These are phyloP conservation scores for Thera obeliscata DNA, from an alignment of 2,888 invertebrate genomes.

Conservation along the genomic window DNA sequence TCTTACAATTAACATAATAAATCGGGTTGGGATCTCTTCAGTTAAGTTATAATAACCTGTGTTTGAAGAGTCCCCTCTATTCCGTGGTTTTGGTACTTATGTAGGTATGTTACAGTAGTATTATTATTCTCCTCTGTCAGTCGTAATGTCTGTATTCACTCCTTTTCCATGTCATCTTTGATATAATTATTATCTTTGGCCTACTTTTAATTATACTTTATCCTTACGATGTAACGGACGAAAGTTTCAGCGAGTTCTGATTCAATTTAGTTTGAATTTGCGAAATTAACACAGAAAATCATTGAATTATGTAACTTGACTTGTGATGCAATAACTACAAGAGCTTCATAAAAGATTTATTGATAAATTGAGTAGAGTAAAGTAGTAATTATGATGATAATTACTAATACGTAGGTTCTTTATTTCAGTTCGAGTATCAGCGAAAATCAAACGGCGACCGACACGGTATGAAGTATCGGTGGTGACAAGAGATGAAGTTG, in stretches of 20 bases:
- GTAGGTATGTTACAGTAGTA: no score
- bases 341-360: neutral
- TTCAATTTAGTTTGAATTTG: slow-evolving; percentile 15
- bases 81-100: no score
- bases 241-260: slow-evolving; percentile 9
- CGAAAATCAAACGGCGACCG: slow-evolving; percentile 93
- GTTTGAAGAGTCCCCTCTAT: no score
- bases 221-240: no score
- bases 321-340: neutral
- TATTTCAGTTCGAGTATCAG: slow-evolving; percentile 91
- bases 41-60: no score
- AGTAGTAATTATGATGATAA: neutral
- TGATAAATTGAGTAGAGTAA: neutral
- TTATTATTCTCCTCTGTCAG: no score
- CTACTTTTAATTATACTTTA: no score
- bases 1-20: no score
- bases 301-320: neutral
- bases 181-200: no score
- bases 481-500: slow-evolving; percentile 96
- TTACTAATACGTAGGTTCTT: neutral
- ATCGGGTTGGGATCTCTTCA: no score
- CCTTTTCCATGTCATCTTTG: no score
- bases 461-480: slow-evolving; percentile 96
- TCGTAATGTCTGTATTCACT: no score
- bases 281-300: slow-evolving; percentile 1